Evolutionary conservation across 2,113 vertebrate genomes (phyloP), one percentile per base, ranked within the genome.

Genomic region (Colaptes auratus): DNA sequence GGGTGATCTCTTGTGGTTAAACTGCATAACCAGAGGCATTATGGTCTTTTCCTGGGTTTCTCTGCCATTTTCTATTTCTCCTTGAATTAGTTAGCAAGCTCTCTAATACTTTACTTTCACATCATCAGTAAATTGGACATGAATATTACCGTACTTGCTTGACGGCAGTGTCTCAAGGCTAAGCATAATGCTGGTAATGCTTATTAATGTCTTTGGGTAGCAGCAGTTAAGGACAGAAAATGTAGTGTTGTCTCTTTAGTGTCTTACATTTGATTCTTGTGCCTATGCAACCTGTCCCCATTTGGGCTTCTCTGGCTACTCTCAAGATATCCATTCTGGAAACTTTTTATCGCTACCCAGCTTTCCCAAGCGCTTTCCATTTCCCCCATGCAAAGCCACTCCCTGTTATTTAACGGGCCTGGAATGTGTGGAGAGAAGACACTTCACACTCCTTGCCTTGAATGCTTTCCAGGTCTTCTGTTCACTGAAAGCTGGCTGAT

Each of bases 391-490:
- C 35, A 50, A 67, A 93, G 73, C 69, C 90, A 58, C 92, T 95
- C 96, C 93, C 82, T 92, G 80, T 94, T 96, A 92, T 86, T 96
- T 92, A 90, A 93, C 31, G 0, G 0, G 53, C 44, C 82, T 94
- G 95, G 96, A 96, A 96, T 96, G 95, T 72, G 76, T 94, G 92
- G 88, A 96, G 90, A 93, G 73, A 92, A 92, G 95, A 72, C 65
- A 84, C 90, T 95, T 93, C 17, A 61, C 66, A 56, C 83, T 94
- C 78, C 76, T 96, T 78, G 73, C 86, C 80, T 88, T 95, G 93
- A 90, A 90, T 67, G 18, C 28, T 88, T 93, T 96, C 92, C 92
- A 94, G 61, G 28, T 61, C 20, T 5, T 93, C 82, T 0, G 35
- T 83, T 91, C 60, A 67, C 69, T 86, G 72, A 74, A 91, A 86